Evolutionary conservation across 2,888 invertebrate species (phyloP).

Genomic region (Cotesia congregata): DNA sequence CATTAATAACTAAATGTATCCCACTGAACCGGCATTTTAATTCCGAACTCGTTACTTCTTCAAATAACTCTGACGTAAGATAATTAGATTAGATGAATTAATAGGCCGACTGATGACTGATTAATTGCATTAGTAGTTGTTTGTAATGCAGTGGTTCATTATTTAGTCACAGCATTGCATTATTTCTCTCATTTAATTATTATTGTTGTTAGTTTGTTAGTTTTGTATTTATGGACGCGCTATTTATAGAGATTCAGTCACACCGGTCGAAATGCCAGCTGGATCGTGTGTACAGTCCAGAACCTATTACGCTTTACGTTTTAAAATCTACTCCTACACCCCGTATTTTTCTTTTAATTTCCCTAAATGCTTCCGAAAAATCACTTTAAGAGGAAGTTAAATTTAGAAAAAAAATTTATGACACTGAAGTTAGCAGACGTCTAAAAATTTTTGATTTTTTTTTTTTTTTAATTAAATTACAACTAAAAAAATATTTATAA

Average conservation of each 20-base stretch:
- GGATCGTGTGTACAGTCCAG: constrained; percentile 7
- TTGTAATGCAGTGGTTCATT: background rate
- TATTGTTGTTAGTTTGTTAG: too few relatives aligned
- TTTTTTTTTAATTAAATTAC: too few relatives aligned
- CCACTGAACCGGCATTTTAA: too few relatives aligned
- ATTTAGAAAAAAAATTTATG: too few relatives aligned
- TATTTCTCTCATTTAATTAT: background rate
- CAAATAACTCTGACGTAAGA: background rate
- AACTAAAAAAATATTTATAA: too few relatives aligned
- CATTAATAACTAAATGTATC: too few relatives aligned
- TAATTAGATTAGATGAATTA: background rate
- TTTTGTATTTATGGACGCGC: constrained; percentile 35
- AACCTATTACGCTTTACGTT: background rate
- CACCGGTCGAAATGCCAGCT: constrained; percentile 43
- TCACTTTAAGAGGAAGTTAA: background rate
- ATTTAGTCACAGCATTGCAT: constrained; percentile 1
- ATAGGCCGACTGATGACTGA: background rate
- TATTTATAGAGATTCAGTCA: constrained; percentile 63
- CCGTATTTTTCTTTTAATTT: too few relatives aligned
- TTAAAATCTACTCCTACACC: background rate
- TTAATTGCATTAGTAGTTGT: constrained; percentile 4
- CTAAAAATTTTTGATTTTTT: too few relatives aligned
- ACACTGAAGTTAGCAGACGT: too few relatives aligned
- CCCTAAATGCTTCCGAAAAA: background rate
- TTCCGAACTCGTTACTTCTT: background rate